Evolutionary conservation across 2,113 vertebrate genomes (phyloP).

Genomic region (Chinchilla lanigera): DNA sequence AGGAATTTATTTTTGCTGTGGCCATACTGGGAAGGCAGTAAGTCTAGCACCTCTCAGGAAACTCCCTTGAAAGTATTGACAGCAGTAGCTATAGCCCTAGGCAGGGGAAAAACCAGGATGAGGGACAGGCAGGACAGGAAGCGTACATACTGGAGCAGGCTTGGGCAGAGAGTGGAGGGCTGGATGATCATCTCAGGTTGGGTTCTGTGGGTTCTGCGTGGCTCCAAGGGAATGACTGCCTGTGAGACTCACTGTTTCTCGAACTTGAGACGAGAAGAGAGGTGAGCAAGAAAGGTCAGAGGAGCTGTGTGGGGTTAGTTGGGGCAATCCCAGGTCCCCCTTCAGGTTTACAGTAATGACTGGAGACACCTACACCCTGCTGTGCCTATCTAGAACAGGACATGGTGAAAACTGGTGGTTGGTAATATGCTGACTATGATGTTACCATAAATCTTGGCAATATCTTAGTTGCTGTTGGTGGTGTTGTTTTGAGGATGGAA

Average conservation of each 20-base stretch:
- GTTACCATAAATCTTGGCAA: neutral
- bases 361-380: neutral
- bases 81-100: neutral
- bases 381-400: neutral
- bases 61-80: neutral
- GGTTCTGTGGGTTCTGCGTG: neutral
- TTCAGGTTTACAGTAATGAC: neutral
- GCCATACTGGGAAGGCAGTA: no score
- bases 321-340: neutral
- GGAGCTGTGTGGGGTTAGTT: neutral
- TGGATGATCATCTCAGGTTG: neutral
- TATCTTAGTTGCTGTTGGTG: neutral
- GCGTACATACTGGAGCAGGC: accelerated
- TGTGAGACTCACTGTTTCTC: neutral
- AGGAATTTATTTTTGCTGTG: neutral
- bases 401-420: neutral
- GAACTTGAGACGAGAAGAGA: neutral
- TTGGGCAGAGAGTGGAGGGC: neutral
- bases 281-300: neutral
- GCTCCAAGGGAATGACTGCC: neutral
- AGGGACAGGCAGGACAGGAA: neutral
- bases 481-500: neutral
- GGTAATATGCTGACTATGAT: neutral
- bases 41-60: neutral
- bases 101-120: neutral